These are phyloP conservation scores for Trididemnum miniatum DNA, from an alignment of 23 tunicate genomes.

Conservation along the genomic window DNA sequence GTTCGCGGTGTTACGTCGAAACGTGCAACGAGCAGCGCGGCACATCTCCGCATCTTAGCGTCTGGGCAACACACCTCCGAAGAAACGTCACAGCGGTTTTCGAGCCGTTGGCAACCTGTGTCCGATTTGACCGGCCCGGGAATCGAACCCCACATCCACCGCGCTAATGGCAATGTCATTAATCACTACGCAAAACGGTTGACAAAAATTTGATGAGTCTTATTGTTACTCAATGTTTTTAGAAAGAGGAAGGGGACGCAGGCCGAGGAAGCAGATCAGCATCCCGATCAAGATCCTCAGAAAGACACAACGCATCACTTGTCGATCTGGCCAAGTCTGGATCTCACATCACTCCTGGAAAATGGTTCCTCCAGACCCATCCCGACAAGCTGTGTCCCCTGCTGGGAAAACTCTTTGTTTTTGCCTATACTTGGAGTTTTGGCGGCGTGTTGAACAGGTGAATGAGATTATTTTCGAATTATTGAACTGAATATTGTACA, in stretches of 20 bases:
- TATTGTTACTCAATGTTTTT: neutral
- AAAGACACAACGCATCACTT: neutral
- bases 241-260: neutral
- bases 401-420: slow-evolving; percentile 72
- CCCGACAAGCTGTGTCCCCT: slow-evolving; percentile 60
- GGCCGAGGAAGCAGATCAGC: neutral
- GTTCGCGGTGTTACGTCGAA: no score
- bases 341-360: neutral
- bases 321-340: neutral
- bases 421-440: slow-evolving; percentile 94
- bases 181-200: no score
- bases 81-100: no score
- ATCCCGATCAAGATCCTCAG: neutral
- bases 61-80: no score
- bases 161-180: no score
- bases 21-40: no score
- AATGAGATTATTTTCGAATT: neutral
- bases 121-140: no score
- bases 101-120: no score
- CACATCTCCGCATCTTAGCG: no score
- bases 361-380: slow-evolving; percentile 74
- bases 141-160: no score
- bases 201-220: no score
- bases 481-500: no score
- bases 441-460: slow-evolving; percentile 95